phyloP scores from a whole-genome alignment of 2,797 vertebrate genomes.

The Dryobates pubescens region DNA sequence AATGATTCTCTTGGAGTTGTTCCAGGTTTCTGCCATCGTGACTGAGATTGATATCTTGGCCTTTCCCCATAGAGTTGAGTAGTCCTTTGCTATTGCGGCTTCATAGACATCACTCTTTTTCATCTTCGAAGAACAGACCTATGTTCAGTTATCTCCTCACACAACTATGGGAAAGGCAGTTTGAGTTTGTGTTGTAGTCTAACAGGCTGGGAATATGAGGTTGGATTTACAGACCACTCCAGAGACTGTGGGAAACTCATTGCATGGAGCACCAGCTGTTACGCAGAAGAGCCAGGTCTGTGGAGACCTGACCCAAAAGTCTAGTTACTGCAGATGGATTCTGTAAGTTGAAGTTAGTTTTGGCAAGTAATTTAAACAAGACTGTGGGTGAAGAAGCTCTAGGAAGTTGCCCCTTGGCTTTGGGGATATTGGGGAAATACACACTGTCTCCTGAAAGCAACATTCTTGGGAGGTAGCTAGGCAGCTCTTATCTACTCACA shows the following conservation, averaged over 20 bases:
- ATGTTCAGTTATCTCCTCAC: not conserved
- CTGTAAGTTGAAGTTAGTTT: not conserved
- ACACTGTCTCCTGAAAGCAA: not conserved
- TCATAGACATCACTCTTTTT: not conserved
- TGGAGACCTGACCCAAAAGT: not conserved
- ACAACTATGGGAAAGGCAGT: not conserved
- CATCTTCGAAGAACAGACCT: not conserved
- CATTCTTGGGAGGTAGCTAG: not conserved
- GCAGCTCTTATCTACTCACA: slow-evolving; percentile 21
- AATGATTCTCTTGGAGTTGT: not conserved
- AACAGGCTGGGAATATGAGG: not conserved
- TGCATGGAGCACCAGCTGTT: not conserved
- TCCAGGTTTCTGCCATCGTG: not conserved
- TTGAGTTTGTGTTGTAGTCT: not conserved
- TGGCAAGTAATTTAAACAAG: not conserved
- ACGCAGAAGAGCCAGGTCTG: not conserved
- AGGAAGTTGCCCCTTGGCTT: not conserved
- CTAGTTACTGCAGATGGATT: not conserved
- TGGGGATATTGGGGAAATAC: not conserved
- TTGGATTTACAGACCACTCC: not conserved
- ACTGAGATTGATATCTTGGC: not conserved
- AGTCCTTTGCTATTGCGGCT: not conserved
- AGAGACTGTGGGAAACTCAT: not conserved
- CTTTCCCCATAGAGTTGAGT: not conserved
- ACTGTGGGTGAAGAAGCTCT: not conserved